Conservation (phyloP, 2,888 invertebrate species). For the Drosophila birchii region DNA sequence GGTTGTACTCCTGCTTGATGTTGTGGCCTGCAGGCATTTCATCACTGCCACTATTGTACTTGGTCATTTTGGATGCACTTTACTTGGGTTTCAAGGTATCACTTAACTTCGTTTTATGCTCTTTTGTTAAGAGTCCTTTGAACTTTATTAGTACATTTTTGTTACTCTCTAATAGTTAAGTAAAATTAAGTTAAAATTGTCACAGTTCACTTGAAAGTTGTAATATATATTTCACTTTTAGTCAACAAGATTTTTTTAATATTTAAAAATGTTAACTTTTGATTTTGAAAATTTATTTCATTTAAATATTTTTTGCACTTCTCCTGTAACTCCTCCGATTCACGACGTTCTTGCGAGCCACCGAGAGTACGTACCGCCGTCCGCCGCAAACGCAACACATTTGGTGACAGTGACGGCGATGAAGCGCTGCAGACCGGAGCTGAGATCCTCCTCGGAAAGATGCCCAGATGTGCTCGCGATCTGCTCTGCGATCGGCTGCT, state of each 20-base stretch:
- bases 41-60: constrained; percentile 65
- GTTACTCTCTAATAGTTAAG: too few species aligned
- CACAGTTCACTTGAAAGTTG: neutral
- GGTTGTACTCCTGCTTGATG: constrained; percentile 73
- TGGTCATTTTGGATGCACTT: constrained; percentile 63
- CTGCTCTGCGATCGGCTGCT: constrained; percentile 48
- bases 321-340: neutral
- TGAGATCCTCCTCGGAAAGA: constrained; percentile 22
- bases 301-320: neutral
- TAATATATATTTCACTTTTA: neutral
- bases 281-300: neutral
- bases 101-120: neutral
- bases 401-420: constrained; percentile 69
- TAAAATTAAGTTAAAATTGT: neutral
- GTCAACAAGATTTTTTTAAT: neutral
- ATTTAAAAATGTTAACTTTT: neutral
- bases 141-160: neutral
- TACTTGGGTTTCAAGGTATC: neutral
- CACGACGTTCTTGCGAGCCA: constrained; percentile 14
- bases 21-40: constrained; percentile 43
- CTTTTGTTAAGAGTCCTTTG: neutral
- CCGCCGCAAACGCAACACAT: constrained; percentile 80
- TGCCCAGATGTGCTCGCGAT: constrained; percentile 45
- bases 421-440: constrained; percentile 28
- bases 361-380: constrained; percentile 61